Percentiles rank a stretch among this genome's conserved stretches.
These are phyloP conservation scores for Fopius arisanus DNA, from an alignment of 1,140 invertebrate genomes.

Conservation along the genomic window DNA sequence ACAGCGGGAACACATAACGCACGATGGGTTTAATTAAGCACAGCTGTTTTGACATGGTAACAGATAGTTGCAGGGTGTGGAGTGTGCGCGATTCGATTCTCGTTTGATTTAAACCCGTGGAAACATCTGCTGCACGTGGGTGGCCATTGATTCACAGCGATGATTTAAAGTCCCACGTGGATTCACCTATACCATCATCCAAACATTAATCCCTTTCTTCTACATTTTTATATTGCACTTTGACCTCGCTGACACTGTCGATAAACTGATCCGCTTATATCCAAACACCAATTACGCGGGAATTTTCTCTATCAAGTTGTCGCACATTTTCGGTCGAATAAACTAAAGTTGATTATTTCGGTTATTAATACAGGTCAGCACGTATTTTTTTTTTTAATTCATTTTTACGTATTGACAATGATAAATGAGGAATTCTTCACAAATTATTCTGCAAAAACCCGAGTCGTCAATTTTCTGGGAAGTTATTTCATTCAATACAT, in stretches of 20 bases:
- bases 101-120: constrained; percentile 51
- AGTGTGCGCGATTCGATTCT: constrained; percentile 50
- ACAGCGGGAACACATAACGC: constrained; percentile 26
- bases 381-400: too few species aligned
- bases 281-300: not conserved
- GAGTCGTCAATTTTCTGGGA: too few species aligned
- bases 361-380: too few species aligned
- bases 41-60: constrained; percentile 58
- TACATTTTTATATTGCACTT: not conserved
- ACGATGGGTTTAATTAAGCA: constrained; percentile 55
- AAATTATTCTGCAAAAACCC: too few species aligned
- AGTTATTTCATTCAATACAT: too few species aligned
- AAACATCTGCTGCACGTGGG: constrained; percentile 53
- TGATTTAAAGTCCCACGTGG: constrained; percentile 8
- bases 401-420: too few species aligned
- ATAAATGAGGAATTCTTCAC: too few species aligned
- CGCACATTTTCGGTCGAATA: too few species aligned
- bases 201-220: constrained; percentile 5
- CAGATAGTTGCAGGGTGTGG: constrained; percentile 42
- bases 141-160: constrained; percentile 3
- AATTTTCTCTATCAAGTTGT: not conserved
- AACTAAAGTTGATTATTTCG: too few species aligned
- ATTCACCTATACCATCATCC: not conserved
- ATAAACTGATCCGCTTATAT: not conserved
- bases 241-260: constrained; percentile 6